Conservation (phyloP, 2,797 vertebrate species). For the Cuculus canorus region DNA sequence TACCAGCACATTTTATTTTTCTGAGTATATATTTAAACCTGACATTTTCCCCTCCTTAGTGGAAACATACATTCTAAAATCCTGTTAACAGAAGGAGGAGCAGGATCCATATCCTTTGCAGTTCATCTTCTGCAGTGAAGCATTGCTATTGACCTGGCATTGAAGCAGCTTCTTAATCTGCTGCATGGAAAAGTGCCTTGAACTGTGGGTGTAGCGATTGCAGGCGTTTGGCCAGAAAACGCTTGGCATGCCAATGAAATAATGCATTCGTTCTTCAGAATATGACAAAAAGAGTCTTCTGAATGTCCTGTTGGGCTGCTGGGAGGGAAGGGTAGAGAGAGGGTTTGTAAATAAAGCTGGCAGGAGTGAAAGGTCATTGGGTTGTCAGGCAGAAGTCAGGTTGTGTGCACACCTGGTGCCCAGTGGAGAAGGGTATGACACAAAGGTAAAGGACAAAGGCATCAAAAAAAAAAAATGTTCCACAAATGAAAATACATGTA, state of each 20-base stretch:
- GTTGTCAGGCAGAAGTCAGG: background rate
- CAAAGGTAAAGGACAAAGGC: background rate
- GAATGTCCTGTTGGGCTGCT: constrained; percentile 7
- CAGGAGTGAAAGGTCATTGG: background rate
- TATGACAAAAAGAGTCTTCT: constrained; percentile 12
- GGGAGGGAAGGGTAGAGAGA: background rate
- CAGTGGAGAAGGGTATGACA: background rate
- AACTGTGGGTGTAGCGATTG: constrained; percentile 26
- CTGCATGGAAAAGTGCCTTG: constrained; percentile 37
- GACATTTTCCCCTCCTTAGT: background rate
- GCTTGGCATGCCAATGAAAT: constrained; percentile 30
- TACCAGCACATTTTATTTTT: background rate
- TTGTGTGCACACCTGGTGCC: background rate
- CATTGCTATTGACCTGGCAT: constrained; percentile 7
- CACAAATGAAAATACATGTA: background rate
- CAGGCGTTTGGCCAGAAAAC: constrained; percentile 9
- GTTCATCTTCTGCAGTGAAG: constrained; percentile 28
- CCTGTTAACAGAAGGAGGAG: constrained; percentile 41
- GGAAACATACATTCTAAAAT: background rate
- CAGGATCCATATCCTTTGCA: constrained; percentile 30
- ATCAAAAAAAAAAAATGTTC: background rate
- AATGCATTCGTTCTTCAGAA: constrained; percentile 32
- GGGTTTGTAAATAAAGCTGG: background rate
- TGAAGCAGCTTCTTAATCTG: constrained; percentile 53
- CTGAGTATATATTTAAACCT: background rate